Percentiles rank a stretch among this genome's conserved stretches.
These are phyloP conservation scores for Actias luna DNA, from an alignment of 2,888 invertebrate species.

Conservation along the genomic window DNA sequence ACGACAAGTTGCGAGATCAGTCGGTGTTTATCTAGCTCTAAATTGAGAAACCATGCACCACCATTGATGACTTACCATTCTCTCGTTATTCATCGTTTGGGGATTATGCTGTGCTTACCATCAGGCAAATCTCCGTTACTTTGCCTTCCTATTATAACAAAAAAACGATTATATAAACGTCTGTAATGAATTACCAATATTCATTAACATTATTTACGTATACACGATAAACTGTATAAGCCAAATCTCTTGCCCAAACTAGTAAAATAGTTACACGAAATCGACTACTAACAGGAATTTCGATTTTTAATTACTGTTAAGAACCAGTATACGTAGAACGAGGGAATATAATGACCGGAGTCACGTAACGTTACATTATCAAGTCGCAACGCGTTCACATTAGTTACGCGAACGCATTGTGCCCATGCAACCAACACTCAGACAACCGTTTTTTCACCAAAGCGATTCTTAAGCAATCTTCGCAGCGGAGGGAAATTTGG, in stretches of 20 bases:
- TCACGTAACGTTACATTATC: conserved; percentile 56
- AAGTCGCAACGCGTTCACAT: conserved; percentile 51
- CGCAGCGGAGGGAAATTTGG: neutral
- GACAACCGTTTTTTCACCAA: conserved; percentile 16
- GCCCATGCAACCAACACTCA: conserved; percentile 28
- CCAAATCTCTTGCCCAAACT: neutral
- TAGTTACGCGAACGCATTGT: conserved; percentile 45
- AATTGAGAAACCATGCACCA: too few species aligned
- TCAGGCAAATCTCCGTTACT: too few species aligned
- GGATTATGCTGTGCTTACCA: too few species aligned
- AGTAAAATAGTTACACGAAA: neutral
- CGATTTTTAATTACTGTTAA: conserved; percentile 17
- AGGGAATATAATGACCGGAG: conserved; percentile 26
- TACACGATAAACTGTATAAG: neutral
- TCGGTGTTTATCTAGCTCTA: too few species aligned
- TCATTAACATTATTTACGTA: neutral
- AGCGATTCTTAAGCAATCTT: neutral
- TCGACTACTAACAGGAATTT: conserved; percentile 9
- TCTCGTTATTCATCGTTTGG: too few species aligned
- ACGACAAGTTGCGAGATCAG: too few species aligned
- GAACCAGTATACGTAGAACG: conserved; percentile 14
- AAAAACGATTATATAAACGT: neutral
- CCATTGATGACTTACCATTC: too few species aligned
- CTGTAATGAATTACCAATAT: neutral
- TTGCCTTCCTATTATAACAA: too few species aligned